Percentiles rank a stretch among this genome's conserved stretches.
Conservation (phyloP, 2,113 vertebrate genomes). For the Rhinoderma darwinii region DNA sequence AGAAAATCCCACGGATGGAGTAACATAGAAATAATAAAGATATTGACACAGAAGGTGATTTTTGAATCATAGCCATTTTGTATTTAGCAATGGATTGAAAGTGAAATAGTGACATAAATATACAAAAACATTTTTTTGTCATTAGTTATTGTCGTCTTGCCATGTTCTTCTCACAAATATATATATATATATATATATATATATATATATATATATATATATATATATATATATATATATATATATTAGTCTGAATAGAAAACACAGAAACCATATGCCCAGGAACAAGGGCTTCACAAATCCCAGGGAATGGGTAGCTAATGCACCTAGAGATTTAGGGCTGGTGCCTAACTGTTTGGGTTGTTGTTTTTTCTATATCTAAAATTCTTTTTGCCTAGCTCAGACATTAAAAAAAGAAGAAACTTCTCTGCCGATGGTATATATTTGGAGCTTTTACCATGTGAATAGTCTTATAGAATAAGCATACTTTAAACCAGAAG, state of each 20-base stretch:
- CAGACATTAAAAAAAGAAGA: too few species aligned
- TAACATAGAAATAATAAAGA: neutral
- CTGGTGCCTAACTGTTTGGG: neutral
- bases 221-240: neutral
- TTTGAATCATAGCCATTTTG: neutral
- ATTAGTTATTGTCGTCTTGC: neutral
- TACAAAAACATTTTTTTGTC: neutral
- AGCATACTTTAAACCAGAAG: too few species aligned
- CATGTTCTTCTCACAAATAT: neutral
- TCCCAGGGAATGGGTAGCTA: neutral
- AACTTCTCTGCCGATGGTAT: too few species aligned
- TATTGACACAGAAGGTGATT: slow-evolving; percentile 20
- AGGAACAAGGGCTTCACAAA: neutral
- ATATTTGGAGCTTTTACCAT: too few species aligned
- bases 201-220: neutral
- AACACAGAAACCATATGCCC: neutral
- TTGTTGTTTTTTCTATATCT: too few species aligned
- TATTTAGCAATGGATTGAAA: neutral
- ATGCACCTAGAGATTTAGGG: neutral
- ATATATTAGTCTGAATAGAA: neutral
- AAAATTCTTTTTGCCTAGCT: too few species aligned
- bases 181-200: neutral
- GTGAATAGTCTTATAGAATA: too few species aligned
- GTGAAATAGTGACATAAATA: neutral
- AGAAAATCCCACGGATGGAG: neutral